These are phyloP conservation scores for Drosophila bocki DNA, from an alignment of 1,140 invertebrate species.

Conservation along the genomic window DNA sequence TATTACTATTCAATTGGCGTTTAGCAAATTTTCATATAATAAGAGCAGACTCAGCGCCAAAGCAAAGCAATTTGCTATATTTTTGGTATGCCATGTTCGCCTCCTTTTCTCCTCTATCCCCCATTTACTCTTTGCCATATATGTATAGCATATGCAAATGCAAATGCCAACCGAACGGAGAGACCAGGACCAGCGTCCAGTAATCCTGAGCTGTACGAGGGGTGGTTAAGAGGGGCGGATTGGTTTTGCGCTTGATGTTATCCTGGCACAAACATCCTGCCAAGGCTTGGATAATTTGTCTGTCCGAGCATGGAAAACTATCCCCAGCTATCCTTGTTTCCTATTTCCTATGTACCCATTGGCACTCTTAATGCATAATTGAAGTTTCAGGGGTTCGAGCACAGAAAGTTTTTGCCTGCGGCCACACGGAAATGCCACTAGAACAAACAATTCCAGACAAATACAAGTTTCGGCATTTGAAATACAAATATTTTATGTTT, in stretches of 20 bases:
- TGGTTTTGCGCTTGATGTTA: constrained; percentile 14
- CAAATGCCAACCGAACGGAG: constrained; percentile 1
- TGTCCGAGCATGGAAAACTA: constrained; percentile 8
- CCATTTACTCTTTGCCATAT: background rate
- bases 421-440: background rate
- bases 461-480: constrained; percentile 7
- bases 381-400: constrained; percentile 24
- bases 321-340: background rate
- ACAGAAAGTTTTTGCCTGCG: constrained; percentile 21
- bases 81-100: constrained; percentile 2
- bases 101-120: background rate
- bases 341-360: constrained; percentile 1
- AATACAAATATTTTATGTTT: constrained; percentile 9
- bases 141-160: constrained; percentile 8
- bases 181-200: constrained; percentile 2
- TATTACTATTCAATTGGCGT: constrained; percentile 16
- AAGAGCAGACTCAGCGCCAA: constrained; percentile 1
- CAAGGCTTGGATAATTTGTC: constrained; percentile 12
- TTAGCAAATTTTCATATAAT: constrained; percentile 22
- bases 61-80: constrained; percentile 13
- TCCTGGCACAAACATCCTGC: constrained; percentile 14
- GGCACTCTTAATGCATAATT: constrained; percentile 52
- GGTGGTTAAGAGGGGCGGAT: constrained; percentile 2
- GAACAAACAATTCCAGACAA: constrained; percentile 21
- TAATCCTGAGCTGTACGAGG: background rate